Evolutionary conservation across 1,140 invertebrate genomes (phyloP), one percentile per base, ranked within the genome.

Genomic region (Diabrotica virgifera): DNA sequence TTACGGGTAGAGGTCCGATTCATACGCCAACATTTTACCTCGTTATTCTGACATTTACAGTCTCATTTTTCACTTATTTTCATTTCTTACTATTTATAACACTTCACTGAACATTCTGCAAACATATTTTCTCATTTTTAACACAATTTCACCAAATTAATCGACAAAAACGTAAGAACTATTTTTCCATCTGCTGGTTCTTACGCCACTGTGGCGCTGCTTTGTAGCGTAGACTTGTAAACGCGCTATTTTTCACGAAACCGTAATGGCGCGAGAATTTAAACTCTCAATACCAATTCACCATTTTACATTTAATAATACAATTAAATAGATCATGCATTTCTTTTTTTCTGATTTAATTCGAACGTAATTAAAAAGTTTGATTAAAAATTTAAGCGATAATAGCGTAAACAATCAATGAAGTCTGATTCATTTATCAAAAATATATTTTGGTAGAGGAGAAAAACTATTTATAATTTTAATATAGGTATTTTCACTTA

Each of bases 1-100:
- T 86, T 86, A 86, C 84, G 84, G 79, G 83, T 85, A 84, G 84
- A 84, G 82, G 81, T 82, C 83, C 80, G 81, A 84, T 84, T 77
- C 75, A 76, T 78, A 78, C 78, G 77, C 77, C 70, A 67, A 68
- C 68, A 71, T 73, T 72, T 74, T 74, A 69, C 64, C 56, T 57
- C 57, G 55, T 59, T 64, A 66, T 71, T 63, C 37, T 62, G 52
- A 51, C 52, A 54, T 55, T 60, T 62, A 67, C 11, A 10, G 36
- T 65, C 52, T 37, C 10, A 12, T 37, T 10, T n/a, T 37, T 56
- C 12, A 38, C 35, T 40, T 54, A 40, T 63, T 35, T 55, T 50
- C 14, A 38, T 36, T 12, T 56, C 10, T 24, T 53, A 13, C 11
- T 38, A 59, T 38, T 53, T 12, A 14, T 40, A 61, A 60, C 35